A percentile compares a stretch with the other conserved stretches of the same genome.
phyloP scores from a whole-genome alignment of 2,888 invertebrate genomes.

The Eilema griseolum region DNA sequence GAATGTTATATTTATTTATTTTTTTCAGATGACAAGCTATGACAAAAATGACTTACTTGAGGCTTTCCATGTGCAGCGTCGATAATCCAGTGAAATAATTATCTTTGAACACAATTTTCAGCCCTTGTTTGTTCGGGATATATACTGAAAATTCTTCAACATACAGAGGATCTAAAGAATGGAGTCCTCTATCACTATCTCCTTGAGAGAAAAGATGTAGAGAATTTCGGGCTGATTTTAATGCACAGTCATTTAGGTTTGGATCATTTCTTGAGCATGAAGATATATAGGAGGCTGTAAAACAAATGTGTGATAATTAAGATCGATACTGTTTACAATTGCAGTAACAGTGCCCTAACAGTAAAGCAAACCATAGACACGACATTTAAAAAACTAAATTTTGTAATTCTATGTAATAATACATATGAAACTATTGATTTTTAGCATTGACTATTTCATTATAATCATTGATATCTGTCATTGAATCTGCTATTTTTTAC shows the following conservation, averaged over 20 bases:
- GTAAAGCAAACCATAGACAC: no score
- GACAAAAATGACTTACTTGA: slow-evolving; percentile 60
- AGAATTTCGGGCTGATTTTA: slow-evolving; percentile 67
- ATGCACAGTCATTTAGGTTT: slow-evolving; percentile 69
- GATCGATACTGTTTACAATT: neutral
- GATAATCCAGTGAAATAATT: slow-evolving; percentile 72
- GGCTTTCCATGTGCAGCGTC: slow-evolving; percentile 59
- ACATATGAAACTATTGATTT: no score
- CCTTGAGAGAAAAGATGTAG: slow-evolving; percentile 66
- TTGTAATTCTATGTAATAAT: no score
- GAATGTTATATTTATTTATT: no score
- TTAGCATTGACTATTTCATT: no score
- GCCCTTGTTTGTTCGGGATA: slow-evolving; percentile 71
- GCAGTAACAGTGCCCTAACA: no score
- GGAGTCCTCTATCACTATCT: slow-evolving; percentile 60
- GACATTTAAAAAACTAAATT: no score
- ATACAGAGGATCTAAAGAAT: slow-evolving; percentile 67
- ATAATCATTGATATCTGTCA: no score
- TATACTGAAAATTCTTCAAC: slow-evolving; percentile 69
- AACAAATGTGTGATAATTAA: neutral
- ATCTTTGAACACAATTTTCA: slow-evolving; percentile 68
- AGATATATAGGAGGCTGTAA: slow-evolving; percentile 67
- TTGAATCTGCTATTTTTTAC: no score
- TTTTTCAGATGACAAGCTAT: neutral
- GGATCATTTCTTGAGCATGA: slow-evolving; percentile 74